These are phyloP conservation scores for Pseudopipra pipra DNA, from an alignment of 2,113 vertebrate genomes.

Conservation along the genomic window DNA sequence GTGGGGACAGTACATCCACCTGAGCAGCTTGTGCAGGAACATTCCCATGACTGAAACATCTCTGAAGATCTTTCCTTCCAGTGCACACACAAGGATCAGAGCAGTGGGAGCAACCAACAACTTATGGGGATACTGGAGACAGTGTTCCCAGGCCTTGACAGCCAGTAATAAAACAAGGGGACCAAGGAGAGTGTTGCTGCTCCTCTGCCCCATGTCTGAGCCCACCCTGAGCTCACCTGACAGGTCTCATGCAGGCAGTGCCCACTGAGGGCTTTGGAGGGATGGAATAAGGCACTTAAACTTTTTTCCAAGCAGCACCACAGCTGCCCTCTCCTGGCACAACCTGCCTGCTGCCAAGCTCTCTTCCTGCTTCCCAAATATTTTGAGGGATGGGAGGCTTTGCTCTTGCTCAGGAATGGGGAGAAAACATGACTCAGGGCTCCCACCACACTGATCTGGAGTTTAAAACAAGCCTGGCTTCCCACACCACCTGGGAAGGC, in stretches of 20 bases:
- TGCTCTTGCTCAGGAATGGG: accelerated
- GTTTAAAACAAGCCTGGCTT: neutral
- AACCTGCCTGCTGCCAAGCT: accelerated
- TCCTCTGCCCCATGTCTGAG: neutral
- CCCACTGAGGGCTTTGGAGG: accelerated
- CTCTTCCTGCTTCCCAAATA: neutral
- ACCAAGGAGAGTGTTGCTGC: accelerated
- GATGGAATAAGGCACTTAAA: neutral
- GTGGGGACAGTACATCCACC: neutral
- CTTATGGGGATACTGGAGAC: accelerated
- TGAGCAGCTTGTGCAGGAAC: accelerated
- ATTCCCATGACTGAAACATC: accelerated
- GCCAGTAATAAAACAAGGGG: accelerated
- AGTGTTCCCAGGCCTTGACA: neutral
- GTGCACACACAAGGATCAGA: accelerated
- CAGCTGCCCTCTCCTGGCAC: neutral
- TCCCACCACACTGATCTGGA: accelerated
- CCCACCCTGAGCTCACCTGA: accelerated
- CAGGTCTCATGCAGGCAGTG: accelerated
- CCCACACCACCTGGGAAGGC: accelerated
- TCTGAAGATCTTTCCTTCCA: neutral
- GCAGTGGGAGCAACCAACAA: neutral
- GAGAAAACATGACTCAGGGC: neutral
- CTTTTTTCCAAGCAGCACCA: accelerated
- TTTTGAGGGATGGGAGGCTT: neutral